Percentiles rank a stretch among this genome's conserved stretches.
phyloP scores from a whole-genome alignment of 2,113 vertebrate genomes.

The Myrmecobius fasciatus region DNA sequence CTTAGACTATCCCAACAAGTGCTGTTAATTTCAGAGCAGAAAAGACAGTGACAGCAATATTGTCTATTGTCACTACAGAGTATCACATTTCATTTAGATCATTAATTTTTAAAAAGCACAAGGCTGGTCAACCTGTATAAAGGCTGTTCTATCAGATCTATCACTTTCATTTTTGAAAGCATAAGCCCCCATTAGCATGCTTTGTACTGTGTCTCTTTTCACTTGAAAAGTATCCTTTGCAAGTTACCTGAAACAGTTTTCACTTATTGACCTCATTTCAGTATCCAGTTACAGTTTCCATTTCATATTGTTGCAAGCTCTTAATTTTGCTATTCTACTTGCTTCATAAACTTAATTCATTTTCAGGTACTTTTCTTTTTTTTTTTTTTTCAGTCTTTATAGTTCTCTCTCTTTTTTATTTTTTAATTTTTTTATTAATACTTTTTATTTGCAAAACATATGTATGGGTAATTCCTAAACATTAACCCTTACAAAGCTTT shows the following conservation, averaged over 20 bases:
- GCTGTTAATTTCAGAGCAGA: slow-evolving; percentile 8
- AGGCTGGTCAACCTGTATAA: slow-evolving; percentile 42
- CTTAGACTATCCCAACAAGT: background rate
- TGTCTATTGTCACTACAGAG: slow-evolving; percentile 28
- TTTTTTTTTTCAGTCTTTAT: no score
- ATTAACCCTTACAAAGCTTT: no score
- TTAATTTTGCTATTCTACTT: slow-evolving; percentile 60
- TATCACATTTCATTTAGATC: slow-evolving; percentile 46
- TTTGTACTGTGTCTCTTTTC: slow-evolving; percentile 84
- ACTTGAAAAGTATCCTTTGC: slow-evolving; percentile 83
- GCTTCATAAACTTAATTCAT: slow-evolving; percentile 43
- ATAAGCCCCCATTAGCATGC: slow-evolving; percentile 63
- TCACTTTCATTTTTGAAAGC: slow-evolving; percentile 76
- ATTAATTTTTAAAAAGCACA: slow-evolving; percentile 67
- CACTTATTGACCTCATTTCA: slow-evolving; percentile 79
- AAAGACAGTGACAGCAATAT: slow-evolving; percentile 40
- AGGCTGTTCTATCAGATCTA: slow-evolving; percentile 44
- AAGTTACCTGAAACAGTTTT: slow-evolving; percentile 85
- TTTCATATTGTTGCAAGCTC: slow-evolving; percentile 66
- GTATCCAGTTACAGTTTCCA: slow-evolving; percentile 88
- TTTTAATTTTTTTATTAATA: no score
- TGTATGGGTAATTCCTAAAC: no score
- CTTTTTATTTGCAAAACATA: no score
- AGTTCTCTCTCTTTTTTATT: no score
- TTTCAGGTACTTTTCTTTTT: slow-evolving; percentile 46